Conservation (phyloP, 2,888 invertebrate species). For the Tillus elongatus region DNA sequence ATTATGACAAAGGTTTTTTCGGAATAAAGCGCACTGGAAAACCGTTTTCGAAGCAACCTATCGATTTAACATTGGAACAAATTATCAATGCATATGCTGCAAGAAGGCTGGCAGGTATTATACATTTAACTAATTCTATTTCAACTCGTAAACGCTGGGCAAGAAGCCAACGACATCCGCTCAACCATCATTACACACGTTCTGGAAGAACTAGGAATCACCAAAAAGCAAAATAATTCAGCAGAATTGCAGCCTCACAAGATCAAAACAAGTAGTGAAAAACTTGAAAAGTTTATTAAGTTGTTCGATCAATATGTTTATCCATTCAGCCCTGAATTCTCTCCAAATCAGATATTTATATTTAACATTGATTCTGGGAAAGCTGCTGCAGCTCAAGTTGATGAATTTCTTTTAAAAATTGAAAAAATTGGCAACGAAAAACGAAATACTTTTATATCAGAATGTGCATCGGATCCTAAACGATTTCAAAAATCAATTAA, state of each 20-base stretch:
- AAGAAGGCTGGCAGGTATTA: too few species aligned
- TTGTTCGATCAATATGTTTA: conserved; percentile 6
- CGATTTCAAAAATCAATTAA: conserved; percentile 17
- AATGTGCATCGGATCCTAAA: conserved; percentile 13
- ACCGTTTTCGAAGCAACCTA: conserved; percentile 23
- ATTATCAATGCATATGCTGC: too few species aligned
- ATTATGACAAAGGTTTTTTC: conserved; percentile 13
- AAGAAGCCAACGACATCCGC: too few species aligned
- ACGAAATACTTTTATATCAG: conserved; percentile 17
- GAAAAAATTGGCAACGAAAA: conserved; percentile 14
- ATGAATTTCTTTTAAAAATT: conserved; percentile 17
- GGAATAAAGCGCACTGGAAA: conserved; percentile 20
- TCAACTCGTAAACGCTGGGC: too few species aligned
- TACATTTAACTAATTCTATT: too few species aligned
- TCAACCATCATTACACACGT: too few species aligned
- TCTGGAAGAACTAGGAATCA: too few species aligned
- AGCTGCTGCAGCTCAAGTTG: conserved; percentile 13
- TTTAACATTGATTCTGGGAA: too few species aligned
- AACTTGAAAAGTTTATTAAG: conserved; percentile 8
- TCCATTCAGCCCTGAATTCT: conserved; percentile 3
- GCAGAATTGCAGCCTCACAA: too few species aligned
- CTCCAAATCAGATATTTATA: too few species aligned
- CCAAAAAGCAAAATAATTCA: too few species aligned
- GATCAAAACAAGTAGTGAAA: conserved; percentile 4
- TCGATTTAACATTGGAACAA: conserved; percentile 26